These are phyloP conservation scores for Heterodera carotae DNA, from an alignment of 1,140 invertebrate genomes.

Conservation along the genomic window DNA sequence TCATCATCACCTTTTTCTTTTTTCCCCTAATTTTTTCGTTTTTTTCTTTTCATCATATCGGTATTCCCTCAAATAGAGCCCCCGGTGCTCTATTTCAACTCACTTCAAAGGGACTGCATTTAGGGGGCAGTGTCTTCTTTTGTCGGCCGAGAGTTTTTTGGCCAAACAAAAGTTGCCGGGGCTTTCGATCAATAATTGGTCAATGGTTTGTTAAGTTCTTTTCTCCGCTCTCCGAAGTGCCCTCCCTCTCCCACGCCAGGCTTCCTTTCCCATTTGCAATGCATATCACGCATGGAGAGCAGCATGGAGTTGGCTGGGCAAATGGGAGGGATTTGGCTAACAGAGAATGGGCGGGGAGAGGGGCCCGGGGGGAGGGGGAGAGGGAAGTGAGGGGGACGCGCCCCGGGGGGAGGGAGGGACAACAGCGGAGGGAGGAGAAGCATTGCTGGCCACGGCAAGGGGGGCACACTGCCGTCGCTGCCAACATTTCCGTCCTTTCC, in stretches of 20 bases:
- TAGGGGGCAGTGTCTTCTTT: too few relatives aligned
- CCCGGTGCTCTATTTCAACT: too few relatives aligned
- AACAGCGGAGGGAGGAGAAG: not conserved
- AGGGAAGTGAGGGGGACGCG: too few relatives aligned
- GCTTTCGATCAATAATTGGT: not conserved
- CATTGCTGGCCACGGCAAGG: not conserved
- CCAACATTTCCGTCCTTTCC: not conserved
- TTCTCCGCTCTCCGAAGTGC: not conserved
- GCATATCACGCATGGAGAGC: conserved; percentile 1
- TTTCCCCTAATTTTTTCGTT: too few relatives aligned
- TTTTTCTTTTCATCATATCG: too few relatives aligned
- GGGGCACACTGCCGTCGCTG: not conserved
- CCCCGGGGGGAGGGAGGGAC: not conserved
- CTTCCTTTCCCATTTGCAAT: not conserved
- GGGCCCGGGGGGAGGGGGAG: too few relatives aligned
- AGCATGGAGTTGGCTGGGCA: not conserved
- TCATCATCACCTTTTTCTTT: too few relatives aligned
- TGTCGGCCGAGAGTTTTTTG: not conserved
- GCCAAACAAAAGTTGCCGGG: not conserved
- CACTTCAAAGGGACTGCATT: too few relatives aligned
- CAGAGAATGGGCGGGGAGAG: too few relatives aligned
- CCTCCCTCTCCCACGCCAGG: too few relatives aligned
- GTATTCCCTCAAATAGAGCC: too few relatives aligned
- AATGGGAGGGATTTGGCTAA: too few relatives aligned
- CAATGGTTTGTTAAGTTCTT: not conserved